A percentile compares a stretch with the other conserved stretches of the same genome.
Conservation (phyloP, 2,113 vertebrate species). For the Isurus oxyrinchus region DNA sequence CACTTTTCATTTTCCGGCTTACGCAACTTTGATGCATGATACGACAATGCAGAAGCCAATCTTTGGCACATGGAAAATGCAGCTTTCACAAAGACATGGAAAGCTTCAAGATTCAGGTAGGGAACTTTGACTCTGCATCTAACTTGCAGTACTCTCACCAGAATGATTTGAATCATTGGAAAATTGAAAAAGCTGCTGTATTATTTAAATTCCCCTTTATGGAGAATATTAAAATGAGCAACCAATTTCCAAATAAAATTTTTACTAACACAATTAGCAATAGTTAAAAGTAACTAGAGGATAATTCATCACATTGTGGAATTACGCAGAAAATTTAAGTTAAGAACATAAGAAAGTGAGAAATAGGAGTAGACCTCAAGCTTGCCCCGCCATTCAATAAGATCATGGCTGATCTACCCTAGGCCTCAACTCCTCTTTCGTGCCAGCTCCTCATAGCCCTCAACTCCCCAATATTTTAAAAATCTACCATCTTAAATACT, state of each 20-base stretch:
- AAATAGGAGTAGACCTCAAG: too few species aligned
- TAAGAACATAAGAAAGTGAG: too few species aligned
- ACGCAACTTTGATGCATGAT: not conserved
- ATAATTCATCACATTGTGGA: not conserved
- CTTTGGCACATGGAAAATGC: not conserved
- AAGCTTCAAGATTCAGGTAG: not conserved
- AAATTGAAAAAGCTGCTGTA: not conserved
- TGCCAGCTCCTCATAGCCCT: too few species aligned
- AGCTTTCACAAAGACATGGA: not conserved
- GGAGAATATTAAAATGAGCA: not conserved
- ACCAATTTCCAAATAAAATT: not conserved
- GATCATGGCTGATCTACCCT: too few species aligned
- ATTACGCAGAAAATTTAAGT: not conserved
- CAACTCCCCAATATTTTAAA: too few species aligned
- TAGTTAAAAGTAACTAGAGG: not conserved
- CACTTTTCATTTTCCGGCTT: not conserved
- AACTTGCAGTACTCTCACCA: not conserved
- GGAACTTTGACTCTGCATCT: not conserved
- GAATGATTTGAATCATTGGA: not conserved
- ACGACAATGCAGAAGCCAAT: not conserved
- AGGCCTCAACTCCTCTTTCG: too few species aligned
- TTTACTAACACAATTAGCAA: not conserved
- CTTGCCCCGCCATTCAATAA: too few species aligned
- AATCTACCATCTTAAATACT: too few species aligned
- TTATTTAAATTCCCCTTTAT: not conserved